Base-by-base conservation (phyloP, 1,140 invertebrate species). In the Druon quercuslanigerum region DNA sequence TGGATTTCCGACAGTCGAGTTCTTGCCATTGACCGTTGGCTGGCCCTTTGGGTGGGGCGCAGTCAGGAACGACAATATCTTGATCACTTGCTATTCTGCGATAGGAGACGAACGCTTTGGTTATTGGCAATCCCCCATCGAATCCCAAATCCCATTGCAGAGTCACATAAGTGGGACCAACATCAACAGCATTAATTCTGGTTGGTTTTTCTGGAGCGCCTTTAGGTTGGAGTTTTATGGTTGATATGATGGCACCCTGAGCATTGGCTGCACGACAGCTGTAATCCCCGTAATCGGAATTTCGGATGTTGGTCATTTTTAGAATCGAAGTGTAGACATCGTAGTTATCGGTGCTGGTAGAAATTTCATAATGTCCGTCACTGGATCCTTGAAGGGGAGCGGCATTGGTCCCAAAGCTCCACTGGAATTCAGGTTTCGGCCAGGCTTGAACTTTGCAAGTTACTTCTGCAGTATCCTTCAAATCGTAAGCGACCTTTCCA, bases 381-480 rank as follows among this genome's bases (percentile, higher is more conserved):
- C 95, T 95, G 1, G 95, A 95, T 79, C 94, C 94, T 76, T 95
- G 93, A 12, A 96, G 89, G 0, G 95, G 94, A 0, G 95, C 94
- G 0, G 92, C 91, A 85, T 96, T 96, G 0, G 93, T 94, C 8
- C 94, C 95, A 80, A 94, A 97, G 79, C 94, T 96, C 97, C 97
- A 98, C 82, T 98, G 96, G 88, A 98, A 98, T 85, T 96, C 96
- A 0, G 97, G 97, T 85, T 96, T 95, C 0, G 97, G 97, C 90
- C 97, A 98, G 0, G 97, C 96, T 87, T 97, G 96, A 3, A 98
- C 96, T 86, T 95, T 94, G 88, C 97, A 98, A 3, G 95, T 93
- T 12, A 98, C 95, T 87, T 96, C 94, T 0, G 97, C 97, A 0
- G 94, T 96, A 87, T 98, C 96, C 13, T 93, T 92, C 2, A 97